phyloP scores from a whole-genome alignment of 2,113 vertebrate genomes.

The Spea multiplicata region DNA sequence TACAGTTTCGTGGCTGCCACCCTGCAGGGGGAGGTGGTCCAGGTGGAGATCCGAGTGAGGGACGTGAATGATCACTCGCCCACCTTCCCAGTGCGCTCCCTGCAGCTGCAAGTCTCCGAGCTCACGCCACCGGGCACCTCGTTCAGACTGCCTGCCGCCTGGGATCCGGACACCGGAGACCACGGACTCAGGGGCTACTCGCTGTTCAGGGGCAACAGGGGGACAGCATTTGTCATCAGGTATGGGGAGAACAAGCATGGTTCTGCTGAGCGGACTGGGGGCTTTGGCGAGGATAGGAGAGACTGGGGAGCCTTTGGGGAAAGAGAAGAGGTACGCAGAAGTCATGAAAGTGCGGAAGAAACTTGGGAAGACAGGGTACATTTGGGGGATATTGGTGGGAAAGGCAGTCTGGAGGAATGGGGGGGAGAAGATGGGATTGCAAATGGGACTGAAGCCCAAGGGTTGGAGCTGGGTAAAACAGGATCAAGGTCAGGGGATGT shows the following conservation, averaged over 20 bases:
- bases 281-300: not conserved
- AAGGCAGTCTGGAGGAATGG: not conserved
- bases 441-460: not conserved
- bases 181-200: constrained; percentile 80
- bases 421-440: not conserved
- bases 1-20: constrained; percentile 88
- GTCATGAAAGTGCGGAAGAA: not conserved
- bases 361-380: not conserved
- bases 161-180: constrained; percentile 75
- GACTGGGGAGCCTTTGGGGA: not conserved
- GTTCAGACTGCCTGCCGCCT: constrained; percentile 77
- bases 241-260: constrained; percentile 20
- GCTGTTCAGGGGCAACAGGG: constrained; percentile 57
- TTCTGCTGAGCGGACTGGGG: not conserved
- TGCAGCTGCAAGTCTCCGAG: constrained; percentile 78
- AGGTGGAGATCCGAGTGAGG: constrained; percentile 74
- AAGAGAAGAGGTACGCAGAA: too few species aligned
- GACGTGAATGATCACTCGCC: constrained; percentile 89
- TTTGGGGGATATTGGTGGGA: not conserved
- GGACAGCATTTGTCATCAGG: constrained; percentile 38
- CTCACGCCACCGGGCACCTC: constrained; percentile 72
- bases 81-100: constrained; percentile 63
- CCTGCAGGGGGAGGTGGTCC: constrained; percentile 77
- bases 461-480: not conserved
- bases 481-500: too few species aligned